A percentile compares a stretch with the other conserved stretches of the same genome.
Conservation (phyloP, 2,888 invertebrate genomes). For the Autographa gamma region DNA sequence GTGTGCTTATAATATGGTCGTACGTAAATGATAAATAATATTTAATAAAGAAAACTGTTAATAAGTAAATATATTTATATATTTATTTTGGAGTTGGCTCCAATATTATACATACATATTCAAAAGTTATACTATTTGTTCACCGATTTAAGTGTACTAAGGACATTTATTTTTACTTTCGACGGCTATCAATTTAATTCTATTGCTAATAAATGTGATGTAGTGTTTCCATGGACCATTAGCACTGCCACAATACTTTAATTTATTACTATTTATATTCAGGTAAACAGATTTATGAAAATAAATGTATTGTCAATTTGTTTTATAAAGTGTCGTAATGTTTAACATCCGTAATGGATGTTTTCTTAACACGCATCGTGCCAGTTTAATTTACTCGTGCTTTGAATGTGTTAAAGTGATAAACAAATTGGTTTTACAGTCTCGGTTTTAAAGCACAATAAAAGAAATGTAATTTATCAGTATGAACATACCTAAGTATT, state of each 20-base stretch:
- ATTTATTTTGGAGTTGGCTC: too few relatives aligned
- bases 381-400: not conserved
- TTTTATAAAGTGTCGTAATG: not conserved
- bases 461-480: too few relatives aligned
- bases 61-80: too few relatives aligned
- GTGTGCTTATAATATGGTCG: too few relatives aligned
- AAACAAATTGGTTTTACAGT: not conserved
- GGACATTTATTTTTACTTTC: constrained; percentile 25
- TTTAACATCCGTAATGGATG: not conserved
- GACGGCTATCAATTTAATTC: constrained; percentile 36
- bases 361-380: constrained; percentile 1
- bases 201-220: constrained; percentile 48
- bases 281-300: constrained; percentile 6
- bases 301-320: not conserved
- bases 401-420: not conserved
- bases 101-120: too few relatives aligned
- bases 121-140: too few relatives aligned
- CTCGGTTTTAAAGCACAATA: too few relatives aligned
- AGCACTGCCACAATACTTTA: not conserved
- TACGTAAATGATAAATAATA: too few relatives aligned
- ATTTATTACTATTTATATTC: constrained; percentile 13
- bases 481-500: too few relatives aligned
- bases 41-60: too few relatives aligned
- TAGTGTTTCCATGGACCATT: constrained; percentile 29
- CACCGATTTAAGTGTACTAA: not conserved